Percentiles rank a stretch among this genome's conserved stretches.
Conservation (phyloP, 2,113 vertebrate species). For the Addax nasomaculatus region DNA sequence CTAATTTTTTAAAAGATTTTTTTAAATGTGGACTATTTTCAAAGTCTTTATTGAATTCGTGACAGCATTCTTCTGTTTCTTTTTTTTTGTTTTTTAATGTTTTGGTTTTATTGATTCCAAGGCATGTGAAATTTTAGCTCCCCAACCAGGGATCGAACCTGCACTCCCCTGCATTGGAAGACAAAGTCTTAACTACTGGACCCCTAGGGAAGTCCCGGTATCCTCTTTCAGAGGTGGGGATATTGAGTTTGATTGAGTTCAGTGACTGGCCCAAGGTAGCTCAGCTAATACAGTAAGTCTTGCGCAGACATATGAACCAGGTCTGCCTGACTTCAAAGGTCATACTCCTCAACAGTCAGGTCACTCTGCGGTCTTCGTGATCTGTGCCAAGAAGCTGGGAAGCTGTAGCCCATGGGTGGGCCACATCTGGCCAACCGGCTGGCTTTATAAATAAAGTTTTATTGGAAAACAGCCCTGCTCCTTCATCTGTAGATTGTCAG, state of each 20-base stretch:
- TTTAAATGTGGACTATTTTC: not conserved
- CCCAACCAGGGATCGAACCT: not conserved
- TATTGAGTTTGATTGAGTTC: not conserved
- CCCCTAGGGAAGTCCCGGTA: not conserved
- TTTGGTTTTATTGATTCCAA: not conserved
- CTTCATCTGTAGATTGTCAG: rapidly evolving
- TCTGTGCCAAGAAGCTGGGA: not conserved
- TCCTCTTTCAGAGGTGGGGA: not conserved
- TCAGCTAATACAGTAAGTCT: not conserved
- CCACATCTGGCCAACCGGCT: not conserved
- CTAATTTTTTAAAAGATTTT: not conserved
- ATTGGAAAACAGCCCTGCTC: not conserved
- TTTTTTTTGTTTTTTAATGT: not conserved
- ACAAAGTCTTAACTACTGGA: not conserved
- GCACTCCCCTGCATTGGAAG: not conserved
- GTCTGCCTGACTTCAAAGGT: not conserved
- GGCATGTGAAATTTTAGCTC: not conserved
- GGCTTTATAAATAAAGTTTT: not conserved
- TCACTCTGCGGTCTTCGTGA: not conserved
- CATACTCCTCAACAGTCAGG: not conserved
- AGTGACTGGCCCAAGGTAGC: not conserved
- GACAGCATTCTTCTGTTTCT: not conserved
- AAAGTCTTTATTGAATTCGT: not conserved
- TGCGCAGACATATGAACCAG: not conserved
- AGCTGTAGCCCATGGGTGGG: not conserved